phyloP scores from a whole-genome alignment of 2,113 vertebrate species.

The Anser cygnoides region DNA sequence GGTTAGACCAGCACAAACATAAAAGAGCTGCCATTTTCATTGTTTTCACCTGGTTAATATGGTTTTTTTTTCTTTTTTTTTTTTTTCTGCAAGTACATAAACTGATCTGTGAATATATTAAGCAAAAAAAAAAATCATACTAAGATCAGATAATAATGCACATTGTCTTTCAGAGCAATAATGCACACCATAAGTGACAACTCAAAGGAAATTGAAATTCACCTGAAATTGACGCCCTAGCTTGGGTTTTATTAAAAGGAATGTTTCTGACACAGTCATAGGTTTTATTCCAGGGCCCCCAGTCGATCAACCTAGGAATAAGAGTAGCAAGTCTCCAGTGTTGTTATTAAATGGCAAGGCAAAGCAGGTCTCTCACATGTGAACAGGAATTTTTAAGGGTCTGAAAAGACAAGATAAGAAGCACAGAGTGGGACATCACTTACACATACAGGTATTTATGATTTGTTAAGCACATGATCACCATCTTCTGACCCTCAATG shows the following conservation, averaged over 20 bases:
- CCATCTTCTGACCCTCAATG: neutral
- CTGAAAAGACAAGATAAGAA: neutral
- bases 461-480: neutral
- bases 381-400: neutral
- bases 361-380: neutral
- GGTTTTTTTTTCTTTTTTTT: accelerated
- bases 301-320: neutral
- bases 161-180: neutral
- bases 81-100: neutral
- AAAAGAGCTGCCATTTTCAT: neutral
- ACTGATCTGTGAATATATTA: neutral
- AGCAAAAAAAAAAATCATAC: neutral
- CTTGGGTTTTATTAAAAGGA: neutral
- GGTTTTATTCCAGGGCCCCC: neutral
- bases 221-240: neutral
- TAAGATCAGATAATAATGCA: neutral
- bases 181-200: neutral
- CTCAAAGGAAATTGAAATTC: neutral
- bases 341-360: neutral
- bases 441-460: neutral
- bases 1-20: neutral
- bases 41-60: neutral
- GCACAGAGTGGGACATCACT: neutral
- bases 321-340: neutral
- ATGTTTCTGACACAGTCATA: neutral